Evolutionary conservation across 2,113 vertebrate species (phyloP).

Genomic region (Thamnaconus septentrionalis): DNA sequence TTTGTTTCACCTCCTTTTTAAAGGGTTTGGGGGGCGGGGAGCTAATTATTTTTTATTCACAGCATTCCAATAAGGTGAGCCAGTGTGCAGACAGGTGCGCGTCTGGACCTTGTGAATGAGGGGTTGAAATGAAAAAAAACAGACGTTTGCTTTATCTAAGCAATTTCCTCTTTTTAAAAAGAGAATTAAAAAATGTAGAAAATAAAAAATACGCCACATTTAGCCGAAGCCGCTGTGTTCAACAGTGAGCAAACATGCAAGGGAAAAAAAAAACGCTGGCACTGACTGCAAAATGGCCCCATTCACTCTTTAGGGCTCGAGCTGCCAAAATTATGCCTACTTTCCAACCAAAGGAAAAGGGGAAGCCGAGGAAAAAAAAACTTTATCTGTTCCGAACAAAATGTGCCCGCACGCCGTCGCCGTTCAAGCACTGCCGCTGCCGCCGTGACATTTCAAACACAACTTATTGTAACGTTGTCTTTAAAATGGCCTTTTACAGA

Average conservation of each 20-base stretch:
- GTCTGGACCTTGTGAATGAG: constrained; percentile 1
- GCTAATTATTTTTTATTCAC: constrained; percentile 71
- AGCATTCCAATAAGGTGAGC: constrained; percentile 55
- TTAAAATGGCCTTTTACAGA: constrained; percentile 47
- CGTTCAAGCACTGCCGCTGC: not conserved
- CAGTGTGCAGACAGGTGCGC: constrained; percentile 3
- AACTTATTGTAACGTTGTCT: constrained; percentile 23
- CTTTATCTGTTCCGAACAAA: constrained; percentile 9
- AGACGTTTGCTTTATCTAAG: too few relatives aligned
- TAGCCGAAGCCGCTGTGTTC: too few relatives aligned
- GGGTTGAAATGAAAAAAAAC: not conserved
- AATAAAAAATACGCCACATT: too few relatives aligned
- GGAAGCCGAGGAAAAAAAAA: constrained; percentile 9
- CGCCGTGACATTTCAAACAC: constrained; percentile 36
- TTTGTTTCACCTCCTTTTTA: constrained; percentile 49
- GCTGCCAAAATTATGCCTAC: not conserved
- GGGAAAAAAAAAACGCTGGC: not conserved
- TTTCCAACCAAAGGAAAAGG: constrained; percentile 10
- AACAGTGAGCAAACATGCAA: too few relatives aligned
- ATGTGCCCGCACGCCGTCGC: constrained; percentile 8
- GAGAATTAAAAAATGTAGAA: not conserved
- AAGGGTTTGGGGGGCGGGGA: constrained; percentile 17
- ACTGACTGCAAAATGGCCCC: constrained; percentile 35
- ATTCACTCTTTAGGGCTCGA: constrained; percentile 6
- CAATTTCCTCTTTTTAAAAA: constrained; percentile 56